Evolutionary conservation across 2,797 vertebrate genomes (phyloP), one percentile per base, ranked within the genome.

Genomic region (Parotocinclus haroldoi): DNA sequence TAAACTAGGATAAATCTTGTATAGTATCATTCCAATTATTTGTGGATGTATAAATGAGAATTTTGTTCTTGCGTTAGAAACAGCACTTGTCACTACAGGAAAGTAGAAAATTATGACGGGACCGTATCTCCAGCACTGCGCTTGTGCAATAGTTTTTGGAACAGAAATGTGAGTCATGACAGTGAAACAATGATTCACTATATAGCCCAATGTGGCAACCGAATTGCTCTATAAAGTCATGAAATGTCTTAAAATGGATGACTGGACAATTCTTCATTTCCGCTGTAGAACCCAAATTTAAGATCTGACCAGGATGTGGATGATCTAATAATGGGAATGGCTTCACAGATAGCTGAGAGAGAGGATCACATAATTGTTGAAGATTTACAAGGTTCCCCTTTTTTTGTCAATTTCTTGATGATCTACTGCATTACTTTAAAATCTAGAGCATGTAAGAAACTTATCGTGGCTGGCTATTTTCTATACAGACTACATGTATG

Each of bases 61-160:
- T 56, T 9, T 68, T 9, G 0, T 6, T 71, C 27, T 63, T 18
- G 46, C 48, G 81, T 18, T 85, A 98, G 96, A 83, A 87, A 91
- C 76, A 75, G 76, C 74, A 80, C 12, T 1, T 98, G 96, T 75
- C 73, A 72, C 17, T 96, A 93, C 76, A 88, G 81, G 62, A 3
- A 79, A 0, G 63, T 88, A 44, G 51, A 69, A 3, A 84, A 82
- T 52, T 9, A 36, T 0, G 59, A 83, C 39, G 83, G 77, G 5
- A 82, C 76, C 58, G 71, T 14, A 0, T 93, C 89, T 9, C 84
- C 88, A 62, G 94, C 91, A 0, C 10, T 92, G 68, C 88, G 96
- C 38, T 83, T 98, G 55, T 99, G 97, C 82, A 96, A 99, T 87
- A 96, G 85, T 83, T 99, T 93, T 86, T 99, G 97, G 97, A 94